These are phyloP conservation scores for Phalanger gymnotis DNA, from an alignment of 2,797 vertebrate genomes.

Conservation along the genomic window DNA sequence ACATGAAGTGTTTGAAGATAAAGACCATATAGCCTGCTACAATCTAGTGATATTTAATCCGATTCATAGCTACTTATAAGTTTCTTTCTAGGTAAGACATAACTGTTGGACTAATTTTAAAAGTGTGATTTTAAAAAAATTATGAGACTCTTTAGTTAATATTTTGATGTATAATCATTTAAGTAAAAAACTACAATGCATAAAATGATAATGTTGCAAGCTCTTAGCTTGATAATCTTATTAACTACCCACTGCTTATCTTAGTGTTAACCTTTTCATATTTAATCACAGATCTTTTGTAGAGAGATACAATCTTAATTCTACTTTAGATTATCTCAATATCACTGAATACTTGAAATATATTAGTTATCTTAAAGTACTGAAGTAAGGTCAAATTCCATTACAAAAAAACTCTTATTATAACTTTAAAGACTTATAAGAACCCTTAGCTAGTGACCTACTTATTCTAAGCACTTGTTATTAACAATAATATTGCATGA, in stretches of 20 bases:
- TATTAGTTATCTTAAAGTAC: background rate
- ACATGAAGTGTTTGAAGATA: background rate
- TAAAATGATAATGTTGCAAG: background rate
- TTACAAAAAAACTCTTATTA: background rate
- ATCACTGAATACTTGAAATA: conserved; percentile 58
- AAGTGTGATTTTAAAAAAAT: background rate
- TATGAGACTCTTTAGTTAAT: background rate
- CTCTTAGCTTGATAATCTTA: background rate
- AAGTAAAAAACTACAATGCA: background rate
- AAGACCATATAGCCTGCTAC: background rate
- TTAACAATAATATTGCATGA: background rate
- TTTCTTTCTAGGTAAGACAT: background rate
- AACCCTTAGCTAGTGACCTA: background rate
- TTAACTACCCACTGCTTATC: background rate
- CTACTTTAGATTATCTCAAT: conserved; percentile 53
- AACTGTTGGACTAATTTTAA: background rate
- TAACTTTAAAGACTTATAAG: background rate
- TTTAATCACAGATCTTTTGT: background rate
- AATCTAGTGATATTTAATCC: background rate
- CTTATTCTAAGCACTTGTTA: background rate
- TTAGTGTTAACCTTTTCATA: background rate
- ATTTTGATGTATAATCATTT: background rate
- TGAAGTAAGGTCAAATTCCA: background rate
- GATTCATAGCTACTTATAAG: background rate
- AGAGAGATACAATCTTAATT: background rate